Evolutionary conservation across 2,888 invertebrate species (phyloP).

Genomic region (Criorhina ranunculi): DNA sequence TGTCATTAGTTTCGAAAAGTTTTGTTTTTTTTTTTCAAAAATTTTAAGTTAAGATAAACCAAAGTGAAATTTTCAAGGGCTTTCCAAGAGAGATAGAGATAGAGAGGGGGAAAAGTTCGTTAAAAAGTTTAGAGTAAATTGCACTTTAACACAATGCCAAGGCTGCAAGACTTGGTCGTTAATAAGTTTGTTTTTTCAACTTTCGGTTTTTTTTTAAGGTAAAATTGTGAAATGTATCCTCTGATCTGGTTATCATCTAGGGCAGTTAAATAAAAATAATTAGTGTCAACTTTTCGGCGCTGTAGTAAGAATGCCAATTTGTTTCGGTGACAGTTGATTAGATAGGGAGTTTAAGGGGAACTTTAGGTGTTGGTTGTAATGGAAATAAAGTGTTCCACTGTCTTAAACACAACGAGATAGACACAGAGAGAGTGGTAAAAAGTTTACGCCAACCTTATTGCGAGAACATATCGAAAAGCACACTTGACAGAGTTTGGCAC

Average conservation of each 20-base stretch:
- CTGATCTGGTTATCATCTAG: no score
- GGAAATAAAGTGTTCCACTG: neutral
- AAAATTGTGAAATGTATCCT: neutral
- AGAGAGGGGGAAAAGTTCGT: conserved; percentile 8
- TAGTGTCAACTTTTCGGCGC: conserved; percentile 43
- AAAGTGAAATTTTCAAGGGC: no score
- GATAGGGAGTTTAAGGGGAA: conserved; percentile 4
- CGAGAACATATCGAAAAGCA: no score
- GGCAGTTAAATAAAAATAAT: conserved; percentile 13
- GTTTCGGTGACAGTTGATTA: neutral
- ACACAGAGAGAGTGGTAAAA: no score
- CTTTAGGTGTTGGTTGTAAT: neutral
- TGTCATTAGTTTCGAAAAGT: conserved; percentile 23
- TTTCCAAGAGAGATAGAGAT: neutral
- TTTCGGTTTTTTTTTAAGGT: neutral
- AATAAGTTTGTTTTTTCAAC: neutral
- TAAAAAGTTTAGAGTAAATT: conserved; percentile 19
- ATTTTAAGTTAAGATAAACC: neutral
- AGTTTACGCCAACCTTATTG: no score
- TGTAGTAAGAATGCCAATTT: conserved; percentile 7
- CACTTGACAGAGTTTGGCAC: no score
- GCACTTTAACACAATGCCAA: conserved; percentile 3
- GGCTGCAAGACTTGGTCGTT: neutral
- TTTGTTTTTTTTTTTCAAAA: no score
- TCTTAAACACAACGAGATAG: no score